Evolutionary conservation across 1,140 invertebrate genomes (phyloP).

Genomic region (Lerema accius): DNA sequence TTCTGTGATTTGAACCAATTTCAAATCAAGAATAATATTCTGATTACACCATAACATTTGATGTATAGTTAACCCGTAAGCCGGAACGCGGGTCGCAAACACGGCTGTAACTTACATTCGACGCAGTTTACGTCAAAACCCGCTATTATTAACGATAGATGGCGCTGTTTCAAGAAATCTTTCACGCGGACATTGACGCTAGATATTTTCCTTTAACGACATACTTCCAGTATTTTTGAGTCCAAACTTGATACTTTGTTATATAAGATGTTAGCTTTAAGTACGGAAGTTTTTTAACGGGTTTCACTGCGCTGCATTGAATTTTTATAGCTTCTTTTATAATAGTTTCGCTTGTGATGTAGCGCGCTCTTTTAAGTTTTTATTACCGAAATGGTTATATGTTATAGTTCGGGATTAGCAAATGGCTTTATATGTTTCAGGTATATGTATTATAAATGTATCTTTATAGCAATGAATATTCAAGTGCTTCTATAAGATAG

Average conservation of each 20-base stretch:
- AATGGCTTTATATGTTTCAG: too few relatives aligned
- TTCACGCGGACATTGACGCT: slow-evolving; percentile 46
- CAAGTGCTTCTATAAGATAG: too few relatives aligned
- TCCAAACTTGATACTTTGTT: slow-evolving; percentile 49
- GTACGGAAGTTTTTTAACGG: slow-evolving; percentile 33
- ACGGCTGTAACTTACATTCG: slow-evolving; percentile 46
- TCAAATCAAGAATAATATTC: slow-evolving; percentile 13
- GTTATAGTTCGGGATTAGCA: too few relatives aligned
- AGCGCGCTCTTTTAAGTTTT: slow-evolving; percentile 4
- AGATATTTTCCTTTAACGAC: slow-evolving; percentile 57
- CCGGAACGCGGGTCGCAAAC: slow-evolving; percentile 60
- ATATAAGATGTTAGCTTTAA: slow-evolving; percentile 38
- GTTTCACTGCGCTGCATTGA: slow-evolving; percentile 28
- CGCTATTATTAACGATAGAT: slow-evolving; percentile 70
- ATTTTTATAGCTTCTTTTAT: slow-evolving; percentile 28
- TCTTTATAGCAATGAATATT: too few relatives aligned
- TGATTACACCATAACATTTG: slow-evolving; percentile 1
- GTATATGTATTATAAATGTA: too few relatives aligned
- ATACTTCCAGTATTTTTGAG: slow-evolving; percentile 47
- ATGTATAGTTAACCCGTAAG: slow-evolving; percentile 49
- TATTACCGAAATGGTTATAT: slow-evolving; percentile 9
- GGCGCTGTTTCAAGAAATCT: slow-evolving; percentile 64
- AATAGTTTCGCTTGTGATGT: slow-evolving; percentile 25
- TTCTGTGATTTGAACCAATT: background rate
- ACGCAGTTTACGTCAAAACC: slow-evolving; percentile 63